Conservation (phyloP, 2,113 vertebrate genomes). For the Gnathonemus longibarbis region DNA sequence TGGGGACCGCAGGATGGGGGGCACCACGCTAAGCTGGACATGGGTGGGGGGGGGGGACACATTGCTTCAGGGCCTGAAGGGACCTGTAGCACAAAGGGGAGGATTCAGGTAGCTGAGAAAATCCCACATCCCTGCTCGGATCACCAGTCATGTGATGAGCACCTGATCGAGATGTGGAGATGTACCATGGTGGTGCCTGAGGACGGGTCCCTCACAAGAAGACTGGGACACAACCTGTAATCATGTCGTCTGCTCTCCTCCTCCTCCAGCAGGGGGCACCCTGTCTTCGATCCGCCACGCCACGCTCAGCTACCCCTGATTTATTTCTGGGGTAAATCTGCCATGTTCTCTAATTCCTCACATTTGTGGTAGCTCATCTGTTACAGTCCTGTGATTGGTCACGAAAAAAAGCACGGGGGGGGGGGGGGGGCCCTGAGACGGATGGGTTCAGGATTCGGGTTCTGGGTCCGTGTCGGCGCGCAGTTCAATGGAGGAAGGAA, state of each 20-base stretch:
- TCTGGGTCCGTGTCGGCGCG: background rate
- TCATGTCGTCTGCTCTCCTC: background rate
- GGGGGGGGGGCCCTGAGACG: background rate
- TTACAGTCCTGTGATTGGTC: background rate
- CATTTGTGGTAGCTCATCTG: background rate
- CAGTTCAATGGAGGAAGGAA: background rate
- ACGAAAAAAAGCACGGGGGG: background rate
- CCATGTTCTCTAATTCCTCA: background rate
- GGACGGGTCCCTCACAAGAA: background rate
- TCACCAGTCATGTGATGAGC: background rate
- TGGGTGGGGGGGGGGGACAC: background rate
- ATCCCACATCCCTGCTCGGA: background rate
- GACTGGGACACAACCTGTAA: background rate
- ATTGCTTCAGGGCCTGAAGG: no score
- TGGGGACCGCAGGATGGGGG: background rate
- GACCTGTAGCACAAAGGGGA: background rate
- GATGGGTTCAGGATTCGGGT: background rate
- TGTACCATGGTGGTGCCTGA: background rate
- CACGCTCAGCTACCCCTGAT: background rate
- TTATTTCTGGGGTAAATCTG: constrained; percentile 6
- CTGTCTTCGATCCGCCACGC: background rate
- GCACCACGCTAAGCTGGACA: background rate
- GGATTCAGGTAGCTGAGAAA: background rate
- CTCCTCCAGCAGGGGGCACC: background rate
- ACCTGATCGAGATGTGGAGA: background rate